Evolutionary conservation across 2,797 vertebrate genomes (phyloP).

Genomic region (Semaprochilodus insignis): DNA sequence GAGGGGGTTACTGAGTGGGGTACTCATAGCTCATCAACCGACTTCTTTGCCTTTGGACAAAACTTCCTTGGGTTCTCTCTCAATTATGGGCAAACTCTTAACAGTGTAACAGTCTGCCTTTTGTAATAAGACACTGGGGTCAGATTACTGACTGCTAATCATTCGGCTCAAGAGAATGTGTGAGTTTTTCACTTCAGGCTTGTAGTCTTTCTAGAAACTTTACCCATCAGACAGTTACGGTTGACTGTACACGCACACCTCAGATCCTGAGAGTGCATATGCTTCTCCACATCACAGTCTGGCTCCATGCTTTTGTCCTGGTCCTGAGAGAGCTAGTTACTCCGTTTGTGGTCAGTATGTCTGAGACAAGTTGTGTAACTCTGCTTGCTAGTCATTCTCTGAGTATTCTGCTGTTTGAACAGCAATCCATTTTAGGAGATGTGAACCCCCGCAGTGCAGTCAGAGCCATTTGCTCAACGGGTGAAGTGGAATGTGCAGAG

Average conservation of each 20-base stretch:
- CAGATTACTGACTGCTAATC: slow-evolving; percentile 25
- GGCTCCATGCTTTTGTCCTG: background rate
- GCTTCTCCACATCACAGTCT: background rate
- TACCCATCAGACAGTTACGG: background rate
- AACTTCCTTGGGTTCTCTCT: background rate
- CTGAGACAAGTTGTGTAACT: background rate
- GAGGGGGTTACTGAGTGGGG: slow-evolving; percentile 49
- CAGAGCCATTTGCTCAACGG: slow-evolving; percentile 28
- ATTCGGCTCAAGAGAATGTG: background rate
- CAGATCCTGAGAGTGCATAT: background rate
- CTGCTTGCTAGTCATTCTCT: background rate
- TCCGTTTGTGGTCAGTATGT: background rate
- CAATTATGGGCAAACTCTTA: slow-evolving; percentile 20
- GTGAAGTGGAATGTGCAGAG: slow-evolving; percentile 31
- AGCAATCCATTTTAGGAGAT: slow-evolving; percentile 34
- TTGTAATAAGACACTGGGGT: background rate
- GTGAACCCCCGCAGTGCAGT: slow-evolving; percentile 24
- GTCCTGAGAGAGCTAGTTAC: background rate
- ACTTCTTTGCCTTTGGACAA: background rate
- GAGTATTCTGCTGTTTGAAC: background rate
- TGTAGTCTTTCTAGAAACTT: background rate
- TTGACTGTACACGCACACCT: background rate
- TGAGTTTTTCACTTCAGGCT: background rate
- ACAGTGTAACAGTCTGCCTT: slow-evolving; percentile 22
- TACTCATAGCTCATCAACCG: slow-evolving; percentile 53